phyloP scores from a whole-genome alignment of 2,797 vertebrate genomes.

The Labroides dimidiatus region DNA sequence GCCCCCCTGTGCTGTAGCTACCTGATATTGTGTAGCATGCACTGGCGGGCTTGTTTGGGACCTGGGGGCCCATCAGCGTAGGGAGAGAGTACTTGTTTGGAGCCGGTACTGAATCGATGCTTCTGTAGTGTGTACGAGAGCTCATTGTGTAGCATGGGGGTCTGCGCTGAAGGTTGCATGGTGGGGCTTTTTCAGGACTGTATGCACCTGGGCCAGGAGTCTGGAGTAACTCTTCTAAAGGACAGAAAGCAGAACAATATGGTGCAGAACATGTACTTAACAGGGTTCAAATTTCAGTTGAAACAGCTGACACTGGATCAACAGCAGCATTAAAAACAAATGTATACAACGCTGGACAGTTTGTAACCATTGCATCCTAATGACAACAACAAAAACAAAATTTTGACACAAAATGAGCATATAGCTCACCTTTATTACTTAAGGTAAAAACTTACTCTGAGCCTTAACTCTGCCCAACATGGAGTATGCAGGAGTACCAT shows the following conservation, averaged over 20 bases:
- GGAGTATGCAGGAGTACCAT: slow-evolving; percentile 87
- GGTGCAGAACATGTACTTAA: not conserved
- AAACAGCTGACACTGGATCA: slow-evolving; percentile 37
- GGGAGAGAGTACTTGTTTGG: slow-evolving; percentile 90
- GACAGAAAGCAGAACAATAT: slow-evolving; percentile 53
- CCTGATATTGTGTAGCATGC: slow-evolving; percentile 85
- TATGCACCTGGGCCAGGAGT: slow-evolving; percentile 90
- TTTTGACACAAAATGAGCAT: not conserved
- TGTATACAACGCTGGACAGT: not conserved
- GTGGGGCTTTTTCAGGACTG: slow-evolving; percentile 84
- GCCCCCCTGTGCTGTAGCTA: slow-evolving; percentile 69
- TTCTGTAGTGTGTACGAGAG: slow-evolving; percentile 79
- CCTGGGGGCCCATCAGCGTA: slow-evolving; percentile 83
- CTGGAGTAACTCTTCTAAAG: slow-evolving; percentile 70
- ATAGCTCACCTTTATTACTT: not conserved
- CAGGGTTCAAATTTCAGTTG: slow-evolving; percentile 30
- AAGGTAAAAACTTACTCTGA: slow-evolving; percentile 66
- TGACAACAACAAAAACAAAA: not conserved
- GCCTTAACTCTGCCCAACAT: slow-evolving; percentile 82
- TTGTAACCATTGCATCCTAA: not conserved
- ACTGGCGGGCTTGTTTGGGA: slow-evolving; percentile 85
- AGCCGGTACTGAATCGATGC: slow-evolving; percentile 80
- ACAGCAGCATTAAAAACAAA: slow-evolving; percentile 25
- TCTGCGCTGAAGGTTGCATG: slow-evolving; percentile 77
- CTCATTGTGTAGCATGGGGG: slow-evolving; percentile 89